Base-by-base conservation (phyloP, 30 jellyfish, hydroid and myxozoan genomes). In the Hydra vulgaris region DNA sequence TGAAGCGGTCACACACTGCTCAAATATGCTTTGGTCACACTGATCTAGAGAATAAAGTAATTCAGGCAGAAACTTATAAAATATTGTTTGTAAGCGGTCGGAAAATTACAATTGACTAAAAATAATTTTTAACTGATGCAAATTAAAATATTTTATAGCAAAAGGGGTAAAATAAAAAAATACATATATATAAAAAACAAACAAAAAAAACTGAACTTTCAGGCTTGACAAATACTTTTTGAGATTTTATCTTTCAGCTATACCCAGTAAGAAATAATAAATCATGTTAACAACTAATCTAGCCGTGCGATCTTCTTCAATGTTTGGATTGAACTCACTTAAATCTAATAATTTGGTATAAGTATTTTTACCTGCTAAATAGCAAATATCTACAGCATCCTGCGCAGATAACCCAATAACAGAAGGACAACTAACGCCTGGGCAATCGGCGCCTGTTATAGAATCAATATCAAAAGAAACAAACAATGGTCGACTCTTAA, bases 401-500 rank as follows among this genome's bases (percentile, higher is more conserved):
- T 78, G 85, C 20, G 85, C 85, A 22, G 80, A 53, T 52, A 78
- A 23, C 40, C 85, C 85, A 18, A 53, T 53, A 18, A 78, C 85
- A 27, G 79, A 0, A 20, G 85, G 85, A 53, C 85, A 78, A 40
- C 85, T 78, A 12, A 78, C 85, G 1, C 85, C 85, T 21, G 85
- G 85, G 53, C 85, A 78, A 56, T 78, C 79, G 4, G 85, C 78
- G n/a, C 85, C 85, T 52, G 24, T 52, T 15, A 78, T 78, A 3
- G 85, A 40, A 78, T 78, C 85, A 40, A 78, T 78, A 61, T 78
- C 85, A 40, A 78, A 78, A 19, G 85, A 78, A 26, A 78, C 85
- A 78, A 78, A 78, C 53, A 61, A 21, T 23, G 66, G 79, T 78
- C 55, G 27, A 8, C 69, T 52, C 20, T 54, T 77, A 78, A 78